Base-by-base conservation (phyloP, 2,797 vertebrate species). In the Pseudomugil tenellus region DNA sequence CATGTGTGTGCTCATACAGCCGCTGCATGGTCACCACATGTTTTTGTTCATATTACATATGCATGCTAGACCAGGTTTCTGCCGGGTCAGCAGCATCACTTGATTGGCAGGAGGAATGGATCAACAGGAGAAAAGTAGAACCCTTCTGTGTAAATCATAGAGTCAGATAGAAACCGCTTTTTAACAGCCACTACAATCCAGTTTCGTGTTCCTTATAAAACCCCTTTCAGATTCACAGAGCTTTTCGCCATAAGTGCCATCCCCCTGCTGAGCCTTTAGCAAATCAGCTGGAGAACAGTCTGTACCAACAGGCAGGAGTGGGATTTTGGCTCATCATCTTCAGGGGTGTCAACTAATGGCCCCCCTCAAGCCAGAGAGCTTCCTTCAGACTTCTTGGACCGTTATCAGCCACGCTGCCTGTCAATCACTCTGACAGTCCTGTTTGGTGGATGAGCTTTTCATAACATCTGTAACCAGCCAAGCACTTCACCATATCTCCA, bases 91-190 rank as follows among this genome's bases (percentile, higher is more conserved):
- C 58, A 49, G 58, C 0, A 46, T 14, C 31, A 31, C 59, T 51
- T 82, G 87, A 89, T 51, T 86, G 90, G 68, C 82, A 77, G 71
- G 52, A 89, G 89, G 88, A 80, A 88, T 90, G 78, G 88, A 86
- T 85, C 70, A 72, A 70, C 11, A 11, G 49, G 21, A 64, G 66
- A 58, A 61, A 72, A 73, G 72, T 70, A 72, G 78, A 52, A 76
- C 77, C 65, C 76, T 57, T 53, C 26, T 61, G 43, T 59, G 72
- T 73, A 58, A 72, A 37, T 66, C 52, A 63, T 34, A 58, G 67
- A 19, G 17, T 19, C 37, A 39, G 12, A 37, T 28, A 28, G 34
- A 58, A n/a, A 12, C n/a, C 21, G 13, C 12, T 21, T 60, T 29
- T 11, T 58, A 1, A 1, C 56, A 52, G 39, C 19, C 3, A 13